Base-by-base conservation (phyloP, 2,797 vertebrate species). In the Ciconia nigra region DNA sequence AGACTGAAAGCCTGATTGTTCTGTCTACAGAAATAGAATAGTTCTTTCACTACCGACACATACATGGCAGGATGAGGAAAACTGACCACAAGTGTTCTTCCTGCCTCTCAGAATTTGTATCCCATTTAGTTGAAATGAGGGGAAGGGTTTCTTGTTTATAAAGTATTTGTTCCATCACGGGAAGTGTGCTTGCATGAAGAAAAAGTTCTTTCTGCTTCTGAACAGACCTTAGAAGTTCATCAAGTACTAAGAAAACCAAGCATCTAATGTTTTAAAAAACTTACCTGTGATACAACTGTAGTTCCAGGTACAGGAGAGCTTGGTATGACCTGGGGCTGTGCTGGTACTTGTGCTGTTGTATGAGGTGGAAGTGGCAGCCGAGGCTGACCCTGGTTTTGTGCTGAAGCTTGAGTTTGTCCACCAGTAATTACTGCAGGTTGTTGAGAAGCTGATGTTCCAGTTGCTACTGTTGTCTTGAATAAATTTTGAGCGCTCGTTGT, bases 281-380 rank as follows among this genome's bases (percentile, higher is more conserved):
- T 47, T 47, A 98, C 99, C 98, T 99, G 99, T 17, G 99, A 99
- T 67, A 99, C 97, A 52, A 99, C 95, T 6, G 98, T 97, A 35
- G 87, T 98, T 96, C 98, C 99, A 41, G 96, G 66, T 55, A 98
- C 98, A 33, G 98, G 96, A 5, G 98, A 94, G 82, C 97, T 96
- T 14, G 98, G 90, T 17, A 97, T 90, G 79, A 96, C 96, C 57
- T 97, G 54, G 95, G 83, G 55, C 96, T 98, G 97, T 7, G 96
- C 97, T 93, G 87, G 96, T 70, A 96, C 92, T 67, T 73, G 95
- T 3, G 94, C 93, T 41, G 96, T 80, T 1, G 94, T 94, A 46
- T 94, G 95, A 97, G 98, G 98, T 86, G 98, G 91, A 7, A 93
- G 86, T 0, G 95, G 95, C 59, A 96, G 85, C 55, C 72, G 98